Base-by-base conservation (phyloP, 1,140 invertebrate species). In the Sycophaga agraensis region DNA sequence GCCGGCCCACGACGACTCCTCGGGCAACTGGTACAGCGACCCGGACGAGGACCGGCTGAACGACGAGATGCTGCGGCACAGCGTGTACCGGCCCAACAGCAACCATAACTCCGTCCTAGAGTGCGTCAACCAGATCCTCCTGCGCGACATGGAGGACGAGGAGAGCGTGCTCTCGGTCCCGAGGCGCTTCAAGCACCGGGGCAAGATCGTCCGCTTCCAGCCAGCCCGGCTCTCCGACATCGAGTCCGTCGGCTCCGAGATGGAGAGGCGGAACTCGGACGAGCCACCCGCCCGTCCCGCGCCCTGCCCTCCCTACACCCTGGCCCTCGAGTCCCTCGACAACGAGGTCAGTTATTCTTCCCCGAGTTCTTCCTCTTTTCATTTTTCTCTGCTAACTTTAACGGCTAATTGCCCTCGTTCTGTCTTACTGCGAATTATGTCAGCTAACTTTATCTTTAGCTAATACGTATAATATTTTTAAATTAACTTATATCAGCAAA, bases 51-150 rank as follows among this genome's bases (percentile, higher is more conserved):
- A 87, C 43, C 82, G 84, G 48, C 79, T 83, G 9, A 83, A 84
- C 70, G 86, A 87, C 22, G 78, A 79, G 4, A 70, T 76, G 8
- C 75, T 79, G n/a, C 68, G 73, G 7, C 73, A 80, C 56, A 78
- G 71, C 54, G 69, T 73, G 0, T 81, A 80, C 48, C 28, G 62
- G 24, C 75, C 74, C 6, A 73, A 77, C 4, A 73, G 77, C 60
- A 86, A 88, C 71, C 88, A 90, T 66, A 90, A 90, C 76, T 89
- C 88, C 2, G 88, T 91, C 1, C 73, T 90, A 17, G 88, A 90
- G 70, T 90, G 88, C 68, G 88, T 91, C 26, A 90, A 90, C 79
- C 88, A 90, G 74, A 90, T 91, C 63, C 76, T 91, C 6, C 72
- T 90, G 14, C 72, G 78, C n/a, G 83, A 84, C 59, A 80, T 80